These are phyloP conservation scores for Lycocerus yunnanus DNA, from an alignment of 2,888 invertebrate species.

Conservation along the genomic window DNA sequence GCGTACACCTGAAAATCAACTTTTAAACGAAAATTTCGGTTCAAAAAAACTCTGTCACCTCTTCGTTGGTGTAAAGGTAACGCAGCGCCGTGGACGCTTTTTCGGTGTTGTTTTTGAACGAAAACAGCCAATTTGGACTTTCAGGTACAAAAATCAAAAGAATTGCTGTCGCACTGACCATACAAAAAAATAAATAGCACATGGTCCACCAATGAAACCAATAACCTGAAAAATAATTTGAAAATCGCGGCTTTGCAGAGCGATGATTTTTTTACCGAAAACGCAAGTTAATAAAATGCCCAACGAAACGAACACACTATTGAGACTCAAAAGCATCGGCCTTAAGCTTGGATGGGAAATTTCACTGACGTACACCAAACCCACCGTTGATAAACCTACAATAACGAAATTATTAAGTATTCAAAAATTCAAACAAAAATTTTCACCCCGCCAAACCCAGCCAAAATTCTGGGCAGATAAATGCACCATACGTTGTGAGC, in stretches of 20 bases:
- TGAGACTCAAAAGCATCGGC: slow-evolving; percentile 61
- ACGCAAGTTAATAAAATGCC: slow-evolving; percentile 62
- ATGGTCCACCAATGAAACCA: slow-evolving; percentile 59
- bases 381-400: slow-evolving; percentile 59
- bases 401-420: slow-evolving; percentile 10
- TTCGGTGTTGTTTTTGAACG: slow-evolving; percentile 51
- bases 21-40: background rate
- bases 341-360: slow-evolving; percentile 60
- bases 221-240: slow-evolving; percentile 45
- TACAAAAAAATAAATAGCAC: slow-evolving; percentile 54
- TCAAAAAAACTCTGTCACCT: slow-evolving; percentile 41
- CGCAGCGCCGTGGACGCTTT: slow-evolving; percentile 52
- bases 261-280: slow-evolving; percentile 45
- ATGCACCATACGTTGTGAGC: slow-evolving; percentile 55
- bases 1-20: background rate
- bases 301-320: slow-evolving; percentile 63
- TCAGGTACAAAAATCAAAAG: slow-evolving; percentile 58
- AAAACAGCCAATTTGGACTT: slow-evolving; percentile 63
- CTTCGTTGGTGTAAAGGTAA: slow-evolving; percentile 55
- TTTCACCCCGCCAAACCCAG: slow-evolving; percentile 59
- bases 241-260: background rate
- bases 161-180: slow-evolving; percentile 50
- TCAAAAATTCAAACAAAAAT: slow-evolving; percentile 4
- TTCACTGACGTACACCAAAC: slow-evolving; percentile 63
- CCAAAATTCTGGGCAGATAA: slow-evolving; percentile 58